Conservation (phyloP, 1,140 invertebrate species). For the Palaemon carinicauda region DNA sequence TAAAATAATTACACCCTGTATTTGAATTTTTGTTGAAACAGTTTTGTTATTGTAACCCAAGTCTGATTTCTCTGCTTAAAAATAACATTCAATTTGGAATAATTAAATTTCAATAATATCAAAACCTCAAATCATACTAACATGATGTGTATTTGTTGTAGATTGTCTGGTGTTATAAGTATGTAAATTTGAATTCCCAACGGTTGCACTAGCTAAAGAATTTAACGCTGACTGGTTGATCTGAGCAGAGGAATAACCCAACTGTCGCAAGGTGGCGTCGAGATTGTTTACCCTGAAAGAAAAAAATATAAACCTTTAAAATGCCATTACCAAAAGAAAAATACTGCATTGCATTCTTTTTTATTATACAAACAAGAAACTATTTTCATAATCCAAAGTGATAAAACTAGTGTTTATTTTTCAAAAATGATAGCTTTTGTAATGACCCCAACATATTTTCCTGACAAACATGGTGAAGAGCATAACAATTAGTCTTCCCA, state of each 20-base stretch:
- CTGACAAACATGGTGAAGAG: too few relatives aligned
- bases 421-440: too few relatives aligned
- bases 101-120: background rate
- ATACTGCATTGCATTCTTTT: too few relatives aligned
- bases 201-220: slow-evolving; percentile 31
- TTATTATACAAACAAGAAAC: too few relatives aligned
- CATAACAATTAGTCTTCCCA: too few relatives aligned
- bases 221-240: slow-evolving; percentile 46
- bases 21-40: background rate
- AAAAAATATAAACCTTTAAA: background rate
- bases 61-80: too few relatives aligned
- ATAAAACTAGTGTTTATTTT: too few relatives aligned
- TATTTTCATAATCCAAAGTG: too few relatives aligned
- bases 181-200: slow-evolving; percentile 33
- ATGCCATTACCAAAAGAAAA: background rate
- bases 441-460: too few relatives aligned
- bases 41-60: background rate
- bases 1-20: too few relatives aligned
- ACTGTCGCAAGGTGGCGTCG: slow-evolving; percentile 43
- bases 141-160: slow-evolving; percentile 25
- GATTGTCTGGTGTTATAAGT: slow-evolving; percentile 49
- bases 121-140: slow-evolving; percentile 22
- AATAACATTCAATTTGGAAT: too few relatives aligned
- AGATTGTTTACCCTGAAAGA: slow-evolving; percentile 24
- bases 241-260: slow-evolving; percentile 43